Percentiles rank a stretch among this genome's conserved stretches.
Evolutionary conservation across 2,797 vertebrate genomes (phyloP).

Genomic region (Leptodactylus fallax): DNA sequence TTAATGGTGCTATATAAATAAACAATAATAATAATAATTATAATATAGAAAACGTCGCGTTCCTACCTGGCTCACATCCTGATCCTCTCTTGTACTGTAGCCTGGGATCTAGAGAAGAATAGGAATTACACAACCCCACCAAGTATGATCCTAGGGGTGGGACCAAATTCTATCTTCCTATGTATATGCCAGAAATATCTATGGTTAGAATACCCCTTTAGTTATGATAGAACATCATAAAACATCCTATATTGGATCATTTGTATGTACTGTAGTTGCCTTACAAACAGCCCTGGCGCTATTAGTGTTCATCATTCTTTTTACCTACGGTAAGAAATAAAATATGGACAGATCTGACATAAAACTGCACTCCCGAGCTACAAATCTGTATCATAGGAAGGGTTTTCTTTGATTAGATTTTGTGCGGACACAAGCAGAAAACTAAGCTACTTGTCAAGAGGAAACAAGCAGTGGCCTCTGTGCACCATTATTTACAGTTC

Average conservation of each 20-base stretch:
- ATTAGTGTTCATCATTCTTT: neutral
- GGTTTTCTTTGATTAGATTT: constrained; percentile 41
- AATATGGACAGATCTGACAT: constrained; percentile 6
- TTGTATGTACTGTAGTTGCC: neutral
- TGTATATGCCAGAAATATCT: no score
- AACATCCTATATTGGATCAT: neutral
- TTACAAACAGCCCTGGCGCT: neutral
- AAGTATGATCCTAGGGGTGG: no score
- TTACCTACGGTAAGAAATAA: neutral
- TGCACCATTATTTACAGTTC: constrained; percentile 41
- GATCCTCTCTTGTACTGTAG: neutral
- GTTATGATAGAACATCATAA: no score
- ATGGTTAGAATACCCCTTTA: no score
- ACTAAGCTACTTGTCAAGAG: constrained; percentile 27
- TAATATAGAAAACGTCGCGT: no score
- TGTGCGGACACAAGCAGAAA: constrained; percentile 50
- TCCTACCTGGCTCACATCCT: no score
- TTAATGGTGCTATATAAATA: no score
- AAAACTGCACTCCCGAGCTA: neutral
- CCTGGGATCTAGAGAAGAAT: neutral
- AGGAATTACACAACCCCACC: neutral
- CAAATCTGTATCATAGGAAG: constrained; percentile 38
- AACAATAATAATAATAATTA: no score
- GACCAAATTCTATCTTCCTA: no score
- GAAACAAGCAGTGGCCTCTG: constrained; percentile 25